Base-by-base conservation (phyloP, 2,888 invertebrate species). In the Erebia ligea region DNA sequence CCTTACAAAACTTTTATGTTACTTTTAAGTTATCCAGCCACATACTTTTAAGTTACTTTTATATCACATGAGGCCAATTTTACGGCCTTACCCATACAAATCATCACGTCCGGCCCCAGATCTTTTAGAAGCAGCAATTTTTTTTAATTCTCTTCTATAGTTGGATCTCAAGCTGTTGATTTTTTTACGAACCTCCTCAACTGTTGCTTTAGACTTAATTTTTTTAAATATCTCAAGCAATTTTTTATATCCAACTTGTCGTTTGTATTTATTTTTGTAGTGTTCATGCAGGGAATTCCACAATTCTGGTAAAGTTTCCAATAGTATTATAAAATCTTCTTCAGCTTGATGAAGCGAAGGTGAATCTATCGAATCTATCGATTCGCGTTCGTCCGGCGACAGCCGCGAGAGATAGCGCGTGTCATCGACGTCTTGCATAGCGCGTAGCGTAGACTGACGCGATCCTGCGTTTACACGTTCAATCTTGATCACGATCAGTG, bases 201-300 rank as follows among this genome's bases (percentile, higher is more conserved):
- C 50, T 50, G 15, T 50, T 50, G 50, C 50, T 50, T 50, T 15
- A 50, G 50, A n/a, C 50, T 50, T 50, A 50, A 50, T 50, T 50
- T 50, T 50, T 50, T 50, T 50, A n/a, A 50, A 50, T 50, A 50
- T 50, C 50, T 50, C n/a, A 50, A n/a, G n/a, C 50, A 50, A 50
- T 50, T 50, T 50, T 50, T 50, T 50, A 50, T 50, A 50, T 50
- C 50, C 50, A 50, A 50, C 50, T 50, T 50, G 50, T 50, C 50
- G 50, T 50, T 50, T 50, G 50, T 50, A 50, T 50, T 50, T 50
- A 50, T 50, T 50, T 50, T 50, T 50, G n/a, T 50, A 50, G n/a
- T 50, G 50, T 50, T 50, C 50, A n/a, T 50, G 50, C 50, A n/a
- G 50, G 50, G 50, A 11, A 50, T 50, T 50, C 50, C 50, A 50